A percentile compares a stretch with the other conserved stretches of the same genome.
phyloP scores from a whole-genome alignment of 2,113 vertebrate species.

The Catharus minimus region DNA sequence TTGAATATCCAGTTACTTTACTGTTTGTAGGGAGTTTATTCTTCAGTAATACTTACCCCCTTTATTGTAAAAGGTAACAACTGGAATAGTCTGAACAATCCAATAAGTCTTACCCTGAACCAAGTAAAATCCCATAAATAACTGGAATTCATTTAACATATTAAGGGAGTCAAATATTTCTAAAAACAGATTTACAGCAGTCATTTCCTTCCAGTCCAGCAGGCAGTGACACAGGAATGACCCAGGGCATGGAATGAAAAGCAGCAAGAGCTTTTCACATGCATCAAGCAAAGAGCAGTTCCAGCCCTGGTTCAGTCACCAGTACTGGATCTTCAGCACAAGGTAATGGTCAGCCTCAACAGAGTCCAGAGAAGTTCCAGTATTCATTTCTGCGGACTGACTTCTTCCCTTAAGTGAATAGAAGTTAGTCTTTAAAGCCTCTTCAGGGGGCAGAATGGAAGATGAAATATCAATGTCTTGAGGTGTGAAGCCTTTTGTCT shows the following conservation, averaged over 20 bases:
- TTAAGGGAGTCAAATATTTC: constrained; percentile 55
- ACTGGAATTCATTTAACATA: constrained; percentile 58
- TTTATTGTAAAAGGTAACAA: neutral
- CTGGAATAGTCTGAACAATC: neutral
- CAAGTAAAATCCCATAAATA: constrained; percentile 62
- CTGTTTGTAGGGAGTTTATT: neutral
- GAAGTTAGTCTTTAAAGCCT: neutral
- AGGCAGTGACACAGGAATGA: constrained; percentile 66
- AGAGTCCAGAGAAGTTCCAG: neutral
- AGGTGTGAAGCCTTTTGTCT: neutral
- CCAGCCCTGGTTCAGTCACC: neutral
- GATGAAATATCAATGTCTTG: neutral
- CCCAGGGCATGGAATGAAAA: constrained; percentile 43
- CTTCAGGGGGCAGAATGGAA: neutral
- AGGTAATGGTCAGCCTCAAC: neutral
- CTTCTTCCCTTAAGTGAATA: neutral
- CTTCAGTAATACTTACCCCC: neutral
- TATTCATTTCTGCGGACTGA: neutral
- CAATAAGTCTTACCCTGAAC: neutral
- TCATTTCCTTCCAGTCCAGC: constrained; percentile 68
- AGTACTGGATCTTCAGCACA: neutral
- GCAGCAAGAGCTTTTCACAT: constrained; percentile 44
- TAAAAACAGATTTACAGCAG: constrained; percentile 67
- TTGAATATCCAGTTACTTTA: neutral
- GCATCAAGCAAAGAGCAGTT: constrained; percentile 17